These are phyloP conservation scores for Odontophorus gujanensis DNA, from an alignment of 2,113 vertebrate genomes.

Conservation along the genomic window DNA sequence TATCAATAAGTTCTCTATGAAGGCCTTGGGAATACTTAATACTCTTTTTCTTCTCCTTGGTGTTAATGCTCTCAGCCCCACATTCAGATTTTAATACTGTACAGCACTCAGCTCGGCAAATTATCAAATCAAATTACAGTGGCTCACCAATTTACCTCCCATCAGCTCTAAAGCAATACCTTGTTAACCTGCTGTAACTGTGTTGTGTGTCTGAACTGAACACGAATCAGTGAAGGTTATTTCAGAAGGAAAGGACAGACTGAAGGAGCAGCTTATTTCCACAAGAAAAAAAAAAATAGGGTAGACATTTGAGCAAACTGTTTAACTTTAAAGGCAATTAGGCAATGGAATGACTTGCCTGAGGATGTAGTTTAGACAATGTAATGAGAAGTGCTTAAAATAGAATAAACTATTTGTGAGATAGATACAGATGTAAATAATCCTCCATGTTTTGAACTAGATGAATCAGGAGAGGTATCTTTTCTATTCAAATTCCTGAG, in stretches of 20 bases:
- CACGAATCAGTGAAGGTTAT: slow-evolving; percentile 38
- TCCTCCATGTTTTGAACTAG: slow-evolving; percentile 50
- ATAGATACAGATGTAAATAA: slow-evolving; percentile 63
- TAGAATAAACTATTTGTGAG: slow-evolving; percentile 40
- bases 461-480: slow-evolving; percentile 17
- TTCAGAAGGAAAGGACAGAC: slow-evolving; percentile 39
- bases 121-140: slow-evolving; percentile 33
- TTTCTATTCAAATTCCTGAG: slow-evolving; percentile 15
- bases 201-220: neutral
- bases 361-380: slow-evolving; percentile 59
- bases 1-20: neutral
- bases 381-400: slow-evolving; percentile 62
- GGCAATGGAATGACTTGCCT: slow-evolving; percentile 58
- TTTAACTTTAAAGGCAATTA: slow-evolving; percentile 69
- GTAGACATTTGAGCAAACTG: slow-evolving; percentile 53
- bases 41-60: neutral
- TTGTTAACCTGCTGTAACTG: slow-evolving; percentile 22
- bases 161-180: slow-evolving; percentile 42
- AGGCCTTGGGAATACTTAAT: neutral
- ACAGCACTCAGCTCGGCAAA: neutral
- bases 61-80: neutral
- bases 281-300: neutral
- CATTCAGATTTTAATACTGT: slow-evolving; percentile 27
- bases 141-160: slow-evolving; percentile 28
- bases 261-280: slow-evolving; percentile 24